A percentile compares a stretch with the other conserved stretches of the same genome.
Conservation (phyloP, 2,113 vertebrate genomes). For the Donacobius atricapilla region DNA sequence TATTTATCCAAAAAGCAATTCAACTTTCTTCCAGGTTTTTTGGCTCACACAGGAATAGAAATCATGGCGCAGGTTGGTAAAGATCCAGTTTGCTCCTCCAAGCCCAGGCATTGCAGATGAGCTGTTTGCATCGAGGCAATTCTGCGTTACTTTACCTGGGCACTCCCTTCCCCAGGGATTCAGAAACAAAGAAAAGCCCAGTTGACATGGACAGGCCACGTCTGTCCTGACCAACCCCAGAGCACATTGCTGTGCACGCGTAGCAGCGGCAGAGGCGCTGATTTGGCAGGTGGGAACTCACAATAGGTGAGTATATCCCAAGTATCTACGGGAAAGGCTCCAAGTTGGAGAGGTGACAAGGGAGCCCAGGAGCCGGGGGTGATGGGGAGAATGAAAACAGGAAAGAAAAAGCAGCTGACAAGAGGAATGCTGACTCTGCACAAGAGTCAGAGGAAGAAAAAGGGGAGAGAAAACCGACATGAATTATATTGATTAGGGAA, state of each 20-base stretch:
- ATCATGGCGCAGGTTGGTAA: accelerated
- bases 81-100: background rate
- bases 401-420: background rate
- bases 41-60: background rate
- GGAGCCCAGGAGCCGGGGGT: background rate
- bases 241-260: accelerated
- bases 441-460: background rate
- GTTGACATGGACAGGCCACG: accelerated
- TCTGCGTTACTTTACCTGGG: background rate
- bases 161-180: background rate
- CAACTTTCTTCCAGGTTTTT: background rate
- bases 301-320: background rate
- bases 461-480: background rate
- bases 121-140: background rate
- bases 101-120: background rate
- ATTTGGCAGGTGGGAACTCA: background rate
- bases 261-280: background rate
- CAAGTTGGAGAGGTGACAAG: background rate
- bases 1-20: background rate
- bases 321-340: accelerated
- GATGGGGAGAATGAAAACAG: background rate
- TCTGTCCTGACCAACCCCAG: background rate
- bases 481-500: background rate
- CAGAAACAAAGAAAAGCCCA: background rate
- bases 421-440: background rate